These are phyloP conservation scores for Bubalus kerabau DNA, from an alignment of 2,113 vertebrate genomes.

Conservation along the genomic window DNA sequence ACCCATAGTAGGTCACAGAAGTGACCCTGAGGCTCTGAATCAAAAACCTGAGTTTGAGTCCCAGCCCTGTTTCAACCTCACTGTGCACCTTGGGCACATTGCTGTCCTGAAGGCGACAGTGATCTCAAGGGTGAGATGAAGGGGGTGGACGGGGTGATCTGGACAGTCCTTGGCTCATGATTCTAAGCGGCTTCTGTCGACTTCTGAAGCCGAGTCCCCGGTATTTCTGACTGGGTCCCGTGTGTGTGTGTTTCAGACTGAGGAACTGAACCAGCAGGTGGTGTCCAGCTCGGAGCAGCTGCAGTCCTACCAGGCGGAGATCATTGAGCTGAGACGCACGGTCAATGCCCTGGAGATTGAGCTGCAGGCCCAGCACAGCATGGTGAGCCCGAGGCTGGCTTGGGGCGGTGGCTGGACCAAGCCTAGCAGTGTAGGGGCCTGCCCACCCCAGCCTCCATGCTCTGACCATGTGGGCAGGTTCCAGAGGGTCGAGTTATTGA, in stretches of 20 bases:
- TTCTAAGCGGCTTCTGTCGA: background rate
- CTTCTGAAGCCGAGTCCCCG: background rate
- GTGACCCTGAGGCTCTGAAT: background rate
- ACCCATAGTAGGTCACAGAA: fast-evolving
- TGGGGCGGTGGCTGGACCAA: background rate
- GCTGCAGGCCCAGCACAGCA: constrained; percentile 84
- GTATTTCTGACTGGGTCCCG: background rate
- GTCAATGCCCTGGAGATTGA: constrained; percentile 86
- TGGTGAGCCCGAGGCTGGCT: constrained; percentile 58
- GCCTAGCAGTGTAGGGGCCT: background rate
- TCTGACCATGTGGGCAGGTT: background rate
- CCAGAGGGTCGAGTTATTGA: background rate
- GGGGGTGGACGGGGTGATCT: background rate
- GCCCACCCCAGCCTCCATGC: background rate
- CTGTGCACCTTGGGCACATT: background rate
- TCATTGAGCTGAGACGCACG: constrained; percentile 83
- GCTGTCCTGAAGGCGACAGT: background rate
- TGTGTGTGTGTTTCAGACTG: constrained; percentile 68
- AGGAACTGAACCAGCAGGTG: constrained; percentile 80
- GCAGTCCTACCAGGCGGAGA: constrained; percentile 76
- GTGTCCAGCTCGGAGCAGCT: constrained; percentile 74
- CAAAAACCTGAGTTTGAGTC: background rate
- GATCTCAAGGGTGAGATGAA: background rate
- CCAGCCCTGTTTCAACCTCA: background rate
- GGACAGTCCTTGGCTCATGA: background rate